Evolutionary conservation across 2,888 invertebrate species (phyloP).

Genomic region (Campoplex capitator): DNA sequence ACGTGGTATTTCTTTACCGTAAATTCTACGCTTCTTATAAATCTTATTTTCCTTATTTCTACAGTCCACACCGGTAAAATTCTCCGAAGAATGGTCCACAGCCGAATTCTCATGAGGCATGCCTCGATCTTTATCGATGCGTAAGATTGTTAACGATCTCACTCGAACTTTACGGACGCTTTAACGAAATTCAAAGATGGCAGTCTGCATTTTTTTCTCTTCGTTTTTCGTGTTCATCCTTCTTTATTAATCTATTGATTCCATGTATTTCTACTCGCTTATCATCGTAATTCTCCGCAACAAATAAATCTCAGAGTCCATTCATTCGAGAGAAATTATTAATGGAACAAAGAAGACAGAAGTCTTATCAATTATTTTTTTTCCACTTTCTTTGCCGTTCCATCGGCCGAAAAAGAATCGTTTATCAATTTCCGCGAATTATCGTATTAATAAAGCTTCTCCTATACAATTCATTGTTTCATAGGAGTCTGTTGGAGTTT

Average conservation of each 20-base stretch:
- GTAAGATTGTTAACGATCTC: slow-evolving; percentile 58
- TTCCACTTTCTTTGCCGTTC: slow-evolving; percentile 34
- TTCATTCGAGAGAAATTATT: slow-evolving; percentile 70
- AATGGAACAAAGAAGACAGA: slow-evolving; percentile 32
- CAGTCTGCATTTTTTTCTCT: not conserved
- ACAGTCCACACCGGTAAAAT: not conserved
- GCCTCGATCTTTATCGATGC: slow-evolving; percentile 64
- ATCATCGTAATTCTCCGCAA: slow-evolving; percentile 51
- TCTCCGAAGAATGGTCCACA: slow-evolving; percentile 7
- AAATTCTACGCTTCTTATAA: slow-evolving; percentile 9
- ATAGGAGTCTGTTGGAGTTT: not conserved
- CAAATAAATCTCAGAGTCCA: slow-evolving; percentile 75
- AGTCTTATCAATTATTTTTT: slow-evolving; percentile 63
- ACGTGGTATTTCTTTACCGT: slow-evolving; percentile 52
- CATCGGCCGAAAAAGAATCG: slow-evolving; percentile 27
- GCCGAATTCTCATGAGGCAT: slow-evolving; percentile 25
- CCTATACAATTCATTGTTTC: slow-evolving; percentile 15
- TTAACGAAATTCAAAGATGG: slow-evolving; percentile 32
- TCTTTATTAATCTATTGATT: slow-evolving; percentile 19
- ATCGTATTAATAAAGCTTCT: slow-evolving; percentile 53
- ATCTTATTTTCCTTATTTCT: not conserved
- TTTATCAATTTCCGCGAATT: slow-evolving; percentile 29
- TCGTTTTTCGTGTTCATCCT: not conserved
- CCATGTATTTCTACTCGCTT: slow-evolving; percentile 12
- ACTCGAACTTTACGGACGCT: slow-evolving; percentile 21